Conservation (phyloP, 1,140 invertebrate species). For the Drosophila ambigua region DNA sequence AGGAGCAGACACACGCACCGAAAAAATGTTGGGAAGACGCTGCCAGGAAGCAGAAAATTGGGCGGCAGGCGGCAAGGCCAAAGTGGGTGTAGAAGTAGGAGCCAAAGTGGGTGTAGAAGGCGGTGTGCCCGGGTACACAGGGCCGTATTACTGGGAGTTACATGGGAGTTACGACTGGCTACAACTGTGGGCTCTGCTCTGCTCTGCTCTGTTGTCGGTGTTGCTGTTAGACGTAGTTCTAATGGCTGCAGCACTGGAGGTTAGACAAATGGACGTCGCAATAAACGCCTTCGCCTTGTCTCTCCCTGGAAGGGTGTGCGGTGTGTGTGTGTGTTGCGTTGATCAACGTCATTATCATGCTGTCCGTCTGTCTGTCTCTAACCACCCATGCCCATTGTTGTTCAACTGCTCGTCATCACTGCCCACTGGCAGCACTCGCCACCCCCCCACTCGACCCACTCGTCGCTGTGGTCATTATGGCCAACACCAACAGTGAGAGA, state of each 20-base stretch:
- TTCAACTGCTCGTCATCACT: conserved; percentile 10
- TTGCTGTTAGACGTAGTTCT: conserved; percentile 8
- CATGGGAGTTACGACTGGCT: not conserved
- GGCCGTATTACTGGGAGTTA: too few species aligned
- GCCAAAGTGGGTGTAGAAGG: too few species aligned
- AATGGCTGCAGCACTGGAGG: not conserved
- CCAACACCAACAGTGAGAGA: conserved; percentile 59
- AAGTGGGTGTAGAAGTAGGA: too few species aligned
- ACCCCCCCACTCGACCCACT: too few species aligned
- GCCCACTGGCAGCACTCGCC: too few species aligned
- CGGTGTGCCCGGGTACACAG: too few species aligned
- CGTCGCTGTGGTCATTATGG: conserved; percentile 52
- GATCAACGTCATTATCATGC: conserved; percentile 69
- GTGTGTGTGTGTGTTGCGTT: conserved; percentile 49
- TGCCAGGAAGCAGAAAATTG: too few species aligned
- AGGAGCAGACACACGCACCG: too few species aligned
- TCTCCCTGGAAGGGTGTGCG: conserved; percentile 31
- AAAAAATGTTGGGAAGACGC: too few species aligned
- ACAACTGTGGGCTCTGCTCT: not conserved
- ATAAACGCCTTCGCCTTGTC: conserved; percentile 25
- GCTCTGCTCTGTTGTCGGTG: too few species aligned
- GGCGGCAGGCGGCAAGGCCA: too few species aligned
- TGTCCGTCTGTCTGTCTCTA: conserved; percentile 46
- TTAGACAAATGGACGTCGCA: conserved; percentile 70
- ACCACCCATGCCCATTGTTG: conserved; percentile 48